Evolutionary conservation across 2,888 invertebrate species (phyloP).

Genomic region (Tanypteryx hageni): DNA sequence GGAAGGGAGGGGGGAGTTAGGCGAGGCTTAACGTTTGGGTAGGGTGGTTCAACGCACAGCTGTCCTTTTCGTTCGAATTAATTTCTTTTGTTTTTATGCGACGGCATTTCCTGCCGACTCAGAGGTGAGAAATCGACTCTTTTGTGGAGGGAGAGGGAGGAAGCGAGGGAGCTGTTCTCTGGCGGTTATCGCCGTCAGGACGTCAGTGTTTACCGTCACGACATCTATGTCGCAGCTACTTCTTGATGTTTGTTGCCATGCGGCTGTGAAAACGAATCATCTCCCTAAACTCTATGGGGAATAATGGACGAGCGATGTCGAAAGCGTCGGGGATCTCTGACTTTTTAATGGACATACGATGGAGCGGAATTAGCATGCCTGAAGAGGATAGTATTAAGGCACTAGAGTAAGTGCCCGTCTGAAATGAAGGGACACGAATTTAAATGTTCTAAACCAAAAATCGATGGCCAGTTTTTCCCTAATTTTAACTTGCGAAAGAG

Average conservation of each 20-base stretch:
- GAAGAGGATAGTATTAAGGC: too few relatives aligned
- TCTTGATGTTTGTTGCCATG: too few relatives aligned
- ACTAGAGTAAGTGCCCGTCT: too few relatives aligned
- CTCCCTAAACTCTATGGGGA: neutral
- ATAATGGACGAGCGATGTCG: neutral
- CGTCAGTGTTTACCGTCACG: too few relatives aligned
- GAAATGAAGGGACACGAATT: too few relatives aligned
- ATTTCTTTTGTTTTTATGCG: constrained; percentile 24
- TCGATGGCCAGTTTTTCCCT: too few relatives aligned
- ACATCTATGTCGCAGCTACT: too few relatives aligned
- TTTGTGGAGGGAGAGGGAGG: neutral
- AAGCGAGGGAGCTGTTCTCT: neutral
- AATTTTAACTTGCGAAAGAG: too few relatives aligned
- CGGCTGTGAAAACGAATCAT: neutral
- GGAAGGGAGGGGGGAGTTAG: neutral
- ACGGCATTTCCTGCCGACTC: constrained; percentile 14
- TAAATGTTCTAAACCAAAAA: too few relatives aligned
- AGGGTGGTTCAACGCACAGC: neutral
- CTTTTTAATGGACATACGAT: too few relatives aligned
- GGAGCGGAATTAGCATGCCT: too few relatives aligned
- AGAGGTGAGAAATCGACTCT: neutral
- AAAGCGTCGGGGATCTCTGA: too few relatives aligned
- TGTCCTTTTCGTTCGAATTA: constrained; percentile 18
- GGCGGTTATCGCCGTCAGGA: neutral
- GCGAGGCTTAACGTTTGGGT: neutral